Conservation (phyloP, 2,888 invertebrate species). For the Nephrotoma guestfalica region DNA sequence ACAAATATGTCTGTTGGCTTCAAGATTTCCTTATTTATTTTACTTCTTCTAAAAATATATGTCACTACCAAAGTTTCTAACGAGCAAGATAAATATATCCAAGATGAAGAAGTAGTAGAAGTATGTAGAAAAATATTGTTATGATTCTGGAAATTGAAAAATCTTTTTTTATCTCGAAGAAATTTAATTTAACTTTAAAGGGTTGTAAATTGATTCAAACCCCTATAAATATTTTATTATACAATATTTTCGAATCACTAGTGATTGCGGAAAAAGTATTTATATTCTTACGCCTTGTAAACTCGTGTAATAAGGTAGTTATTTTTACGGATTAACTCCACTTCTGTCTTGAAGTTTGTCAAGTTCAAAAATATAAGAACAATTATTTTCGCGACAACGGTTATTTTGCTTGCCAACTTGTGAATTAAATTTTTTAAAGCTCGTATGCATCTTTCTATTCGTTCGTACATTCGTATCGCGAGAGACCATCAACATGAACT, state of each 20-base stretch:
- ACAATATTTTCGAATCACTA: background rate
- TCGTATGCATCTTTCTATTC: too few relatives aligned
- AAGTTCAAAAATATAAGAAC: too few relatives aligned
- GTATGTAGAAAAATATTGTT: background rate
- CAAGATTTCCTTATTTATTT: background rate
- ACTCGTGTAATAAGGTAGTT: too few relatives aligned
- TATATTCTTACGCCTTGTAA: too few relatives aligned
- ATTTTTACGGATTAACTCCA: too few relatives aligned
- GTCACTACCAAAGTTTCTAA: background rate
- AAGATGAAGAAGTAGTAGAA: too few relatives aligned
- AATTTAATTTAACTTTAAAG: background rate
- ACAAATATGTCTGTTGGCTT: background rate
- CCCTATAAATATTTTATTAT: background rate
- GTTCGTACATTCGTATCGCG: too few relatives aligned
- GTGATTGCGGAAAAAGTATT: background rate
- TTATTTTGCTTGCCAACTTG: too few relatives aligned
- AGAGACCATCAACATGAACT: too few relatives aligned
- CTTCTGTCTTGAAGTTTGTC: too few relatives aligned
- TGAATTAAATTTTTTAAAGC: too few relatives aligned
- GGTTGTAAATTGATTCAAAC: background rate
- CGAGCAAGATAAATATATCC: background rate
- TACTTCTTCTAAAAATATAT: background rate
- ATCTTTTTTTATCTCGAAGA: background rate
- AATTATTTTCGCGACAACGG: too few relatives aligned
- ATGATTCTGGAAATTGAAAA: background rate